phyloP scores from a whole-genome alignment of 2,113 vertebrate species.

The Elachura formosa region DNA sequence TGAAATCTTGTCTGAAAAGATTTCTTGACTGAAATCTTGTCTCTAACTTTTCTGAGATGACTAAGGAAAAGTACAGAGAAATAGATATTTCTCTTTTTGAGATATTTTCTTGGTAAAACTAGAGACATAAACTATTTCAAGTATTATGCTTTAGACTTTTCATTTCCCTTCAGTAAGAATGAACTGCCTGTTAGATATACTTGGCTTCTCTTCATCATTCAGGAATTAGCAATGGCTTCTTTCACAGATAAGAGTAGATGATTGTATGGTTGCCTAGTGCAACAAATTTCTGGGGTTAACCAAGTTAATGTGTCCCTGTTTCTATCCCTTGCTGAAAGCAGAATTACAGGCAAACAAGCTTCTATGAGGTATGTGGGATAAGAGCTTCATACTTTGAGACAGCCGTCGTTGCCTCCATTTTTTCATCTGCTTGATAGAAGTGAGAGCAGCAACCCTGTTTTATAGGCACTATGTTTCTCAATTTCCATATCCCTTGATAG shows the following conservation, averaged over 20 bases:
- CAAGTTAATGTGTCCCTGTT: background rate
- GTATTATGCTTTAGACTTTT: background rate
- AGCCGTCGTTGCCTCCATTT: background rate
- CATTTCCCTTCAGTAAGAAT: background rate
- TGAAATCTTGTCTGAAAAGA: no score
- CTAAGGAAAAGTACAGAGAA: background rate
- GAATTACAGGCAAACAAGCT: background rate
- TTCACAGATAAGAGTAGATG: background rate
- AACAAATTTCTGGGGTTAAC: background rate
- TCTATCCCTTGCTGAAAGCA: background rate
- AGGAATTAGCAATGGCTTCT: background rate
- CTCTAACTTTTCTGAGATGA: background rate
- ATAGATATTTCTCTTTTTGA: background rate
- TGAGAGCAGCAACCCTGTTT: background rate
- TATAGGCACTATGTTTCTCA: background rate
- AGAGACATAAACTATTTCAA: background rate
- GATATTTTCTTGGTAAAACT: background rate
- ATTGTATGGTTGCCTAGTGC: background rate
- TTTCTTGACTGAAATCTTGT: background rate
- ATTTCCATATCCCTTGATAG: background rate
- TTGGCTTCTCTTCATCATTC: background rate
- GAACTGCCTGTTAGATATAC: background rate
- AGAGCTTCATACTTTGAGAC: background rate
- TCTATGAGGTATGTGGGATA: fast-evolving
- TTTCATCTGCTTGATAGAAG: background rate